Base-by-base conservation (phyloP, 2,888 invertebrate species). In the Phasia obesa region DNA sequence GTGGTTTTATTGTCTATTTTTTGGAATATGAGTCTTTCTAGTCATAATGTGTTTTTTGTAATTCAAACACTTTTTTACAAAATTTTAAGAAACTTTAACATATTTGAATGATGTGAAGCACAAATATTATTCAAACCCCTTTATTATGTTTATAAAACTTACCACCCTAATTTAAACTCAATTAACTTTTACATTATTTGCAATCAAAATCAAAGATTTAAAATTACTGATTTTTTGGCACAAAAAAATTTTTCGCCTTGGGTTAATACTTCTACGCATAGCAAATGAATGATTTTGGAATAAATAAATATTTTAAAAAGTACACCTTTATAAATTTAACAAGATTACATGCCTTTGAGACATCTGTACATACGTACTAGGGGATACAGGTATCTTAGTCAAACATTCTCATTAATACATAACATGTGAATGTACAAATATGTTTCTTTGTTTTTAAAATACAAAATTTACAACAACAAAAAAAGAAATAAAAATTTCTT, bases 271-370 rank as follows among this genome's bases (percentile, higher is more conserved):
- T 19, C 2, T 35, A 19, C 25, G 27, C 19, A n/a, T 11, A 27
- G 9, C 9, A 4, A 7, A 51, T 38, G 15, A 19, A 62, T 31
- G 62, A 74, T 74, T 74, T 62, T 64, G 62, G 62, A 74, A 74
- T 74, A 74, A 0, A 64, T 74, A 21, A 42, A 74, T 74, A 62
- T 53, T 44, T 62, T 62, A 31, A 62, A 71, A 53, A 42, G 11
- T 44, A 53, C 38, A 62, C 19, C 27, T 44, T 53, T 44, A 19
- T 51, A 35, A 62, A 51, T 38, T 60, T 23, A 35, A 60, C 17
- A 38, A 49, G n/a, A 44, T 17, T 2, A 4, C 6, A 19, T 71
- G 35, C 38, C 49, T 60, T 49, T 38, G n/a, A 38, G 60, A 15
- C 65, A 49, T 49, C 6, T 9, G 9, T 31, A 35, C 11, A 11